Percentiles rank a stretch among this genome's conserved stretches.
Conservation (phyloP, 2,888 invertebrate species). For the Ptilodon capucinus region DNA sequence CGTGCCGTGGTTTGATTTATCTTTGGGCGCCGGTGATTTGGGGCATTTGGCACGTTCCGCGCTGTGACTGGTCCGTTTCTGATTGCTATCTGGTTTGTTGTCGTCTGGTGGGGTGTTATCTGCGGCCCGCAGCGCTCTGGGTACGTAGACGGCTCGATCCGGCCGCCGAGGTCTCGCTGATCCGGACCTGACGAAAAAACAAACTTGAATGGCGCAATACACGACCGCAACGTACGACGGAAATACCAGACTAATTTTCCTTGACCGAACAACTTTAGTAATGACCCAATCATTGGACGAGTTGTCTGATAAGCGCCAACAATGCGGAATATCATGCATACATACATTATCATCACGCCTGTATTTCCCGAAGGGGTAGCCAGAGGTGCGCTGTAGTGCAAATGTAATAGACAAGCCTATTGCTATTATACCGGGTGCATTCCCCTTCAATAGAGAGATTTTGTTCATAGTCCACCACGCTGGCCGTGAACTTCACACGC, state of each 20-base stretch:
- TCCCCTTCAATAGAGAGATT: no score
- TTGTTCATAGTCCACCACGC: no score
- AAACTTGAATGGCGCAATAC: slow-evolving; percentile 15
- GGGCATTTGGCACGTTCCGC: slow-evolving; percentile 56
- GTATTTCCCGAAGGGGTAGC: no score
- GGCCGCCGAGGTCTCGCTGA: slow-evolving; percentile 84
- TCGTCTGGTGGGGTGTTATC: slow-evolving; percentile 46
- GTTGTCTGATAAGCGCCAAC: neutral
- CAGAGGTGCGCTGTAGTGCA: no score
- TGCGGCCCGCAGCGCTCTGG: slow-evolving; percentile 84
- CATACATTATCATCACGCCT: no score
- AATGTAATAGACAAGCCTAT: no score
- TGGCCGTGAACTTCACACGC: no score
- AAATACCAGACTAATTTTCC: neutral
- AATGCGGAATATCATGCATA: neutral
- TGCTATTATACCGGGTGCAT: no score
- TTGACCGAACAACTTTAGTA: neutral
- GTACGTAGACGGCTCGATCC: slow-evolving; percentile 91
- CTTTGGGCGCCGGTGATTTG: slow-evolving; percentile 63
- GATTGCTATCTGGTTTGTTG: slow-evolving; percentile 37
- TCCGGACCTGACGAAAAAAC: slow-evolving; percentile 56
- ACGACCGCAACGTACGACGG: neutral
- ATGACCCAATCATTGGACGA: neutral
- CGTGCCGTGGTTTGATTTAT: slow-evolving; percentile 64
- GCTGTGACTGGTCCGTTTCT: slow-evolving; percentile 49